Base-by-base conservation (phyloP, 2,888 invertebrate genomes). In the Rhingia campestris region DNA sequence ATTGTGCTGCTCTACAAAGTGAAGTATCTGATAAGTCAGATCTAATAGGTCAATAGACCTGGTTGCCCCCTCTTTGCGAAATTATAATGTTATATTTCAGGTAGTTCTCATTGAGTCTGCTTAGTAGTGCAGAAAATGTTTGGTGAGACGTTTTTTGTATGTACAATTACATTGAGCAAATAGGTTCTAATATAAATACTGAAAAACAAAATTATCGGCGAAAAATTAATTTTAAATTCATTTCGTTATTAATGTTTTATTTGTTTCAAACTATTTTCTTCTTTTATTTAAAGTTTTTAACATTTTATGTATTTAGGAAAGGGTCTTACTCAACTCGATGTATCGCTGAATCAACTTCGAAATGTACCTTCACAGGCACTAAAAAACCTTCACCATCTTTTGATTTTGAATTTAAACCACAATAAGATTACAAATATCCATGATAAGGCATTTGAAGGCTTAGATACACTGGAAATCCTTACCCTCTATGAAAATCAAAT, bases 401-500 rank as follows among this genome's bases (percentile, higher is more conserved):
- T 97, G 86, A 97, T 97, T 87, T 93, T 98, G 81, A 97, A 97
- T 91, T 93, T 97, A 92, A 97, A 97, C 92, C 96, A 97, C 91
- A 98, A 98, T 91, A 94, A 94, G 92, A 96, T 98, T 88, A 94
- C 93, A 56, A 94, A 94, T 66, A 93, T 98, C 39, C 96, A 96
- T 88, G 94, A 94, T 84, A 94, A 94, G 86, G 97, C 97, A 7
- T 97, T 98, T 89, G 95, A 96, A 89, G 97, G 97, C 0, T 92
- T 97, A 87, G 96, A 96, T 89, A 96, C 97, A 3, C 92, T 97
- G 87, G 96, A 97, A 91, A 96, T 97, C 86, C 93, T 98, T 45
- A 96, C 96, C 9, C 92, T 97, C 41, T 97, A 97, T 91, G 97
- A 97, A 91, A 97, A 97, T 90, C 95, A 94, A 92, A 95, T 97